A percentile compares a stretch with the other conserved stretches of the same genome.
These are phyloP conservation scores for Ctenosaura bakeri DNA, from an alignment of 2,797 vertebrate species.

Conservation along the genomic window DNA sequence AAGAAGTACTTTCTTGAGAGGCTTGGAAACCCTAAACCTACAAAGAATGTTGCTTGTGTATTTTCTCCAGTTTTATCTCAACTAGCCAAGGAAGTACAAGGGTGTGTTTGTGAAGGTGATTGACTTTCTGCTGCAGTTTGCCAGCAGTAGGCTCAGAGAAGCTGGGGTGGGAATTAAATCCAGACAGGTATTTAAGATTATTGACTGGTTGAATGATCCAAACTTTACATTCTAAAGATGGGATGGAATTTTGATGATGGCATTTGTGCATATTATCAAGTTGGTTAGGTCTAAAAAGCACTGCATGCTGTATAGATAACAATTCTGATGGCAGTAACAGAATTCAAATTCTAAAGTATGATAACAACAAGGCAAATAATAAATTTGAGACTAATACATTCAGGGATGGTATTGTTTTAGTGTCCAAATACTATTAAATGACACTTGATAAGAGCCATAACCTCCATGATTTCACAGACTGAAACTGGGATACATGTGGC, in stretches of 20 bases:
- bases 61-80: neutral
- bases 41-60: neutral
- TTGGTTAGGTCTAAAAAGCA: neutral
- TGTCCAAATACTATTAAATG: no score
- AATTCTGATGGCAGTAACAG: neutral
- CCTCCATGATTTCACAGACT: no score
- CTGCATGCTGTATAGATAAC: no score
- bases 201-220: neutral
- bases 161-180: neutral
- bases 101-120: neutral
- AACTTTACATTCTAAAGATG: neutral
- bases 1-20: neutral
- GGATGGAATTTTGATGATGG: no score
- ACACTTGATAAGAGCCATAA: no score
- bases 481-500: no score
- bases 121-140: neutral
- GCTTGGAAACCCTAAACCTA: neutral
- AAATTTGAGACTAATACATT: no score
- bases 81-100: neutral
- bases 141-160: neutral
- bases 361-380: neutral
- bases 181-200: neutral
- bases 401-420: no score
- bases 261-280: no score
- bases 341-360: neutral